These are phyloP conservation scores for Zosterops borbonicus DNA, from an alignment of 2,113 vertebrate genomes.

Conservation along the genomic window DNA sequence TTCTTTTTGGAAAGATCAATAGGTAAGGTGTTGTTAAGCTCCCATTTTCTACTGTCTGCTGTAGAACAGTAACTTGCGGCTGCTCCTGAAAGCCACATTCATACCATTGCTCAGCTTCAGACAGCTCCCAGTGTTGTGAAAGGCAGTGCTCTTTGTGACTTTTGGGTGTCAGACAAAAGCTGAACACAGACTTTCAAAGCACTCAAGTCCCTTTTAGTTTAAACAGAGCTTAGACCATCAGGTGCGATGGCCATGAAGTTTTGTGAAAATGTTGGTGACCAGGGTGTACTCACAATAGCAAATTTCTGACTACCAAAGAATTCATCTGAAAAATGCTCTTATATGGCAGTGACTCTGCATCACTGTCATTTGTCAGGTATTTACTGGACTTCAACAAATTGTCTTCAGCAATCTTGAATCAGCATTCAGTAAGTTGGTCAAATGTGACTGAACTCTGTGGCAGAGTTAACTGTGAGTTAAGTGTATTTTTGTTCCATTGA, in stretches of 20 bases:
- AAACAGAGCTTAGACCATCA: not conserved
- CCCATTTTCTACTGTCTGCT: not conserved
- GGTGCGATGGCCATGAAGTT: not conserved
- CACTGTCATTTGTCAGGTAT: not conserved
- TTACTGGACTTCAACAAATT: not conserved
- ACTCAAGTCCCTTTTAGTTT: rapidly evolving
- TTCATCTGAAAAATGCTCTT: not conserved
- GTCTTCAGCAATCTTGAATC: not conserved
- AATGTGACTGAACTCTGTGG: not conserved
- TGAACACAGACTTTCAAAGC: not conserved
- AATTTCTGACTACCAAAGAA: not conserved
- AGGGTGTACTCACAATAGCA: not conserved
- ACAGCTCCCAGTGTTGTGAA: not conserved
- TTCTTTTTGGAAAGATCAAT: not conserved
- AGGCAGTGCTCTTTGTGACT: not conserved
- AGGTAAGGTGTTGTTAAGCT: not conserved
- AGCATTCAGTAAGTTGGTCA: not conserved
- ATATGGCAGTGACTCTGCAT: not conserved
- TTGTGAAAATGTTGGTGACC: not conserved
- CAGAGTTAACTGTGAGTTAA: not conserved
- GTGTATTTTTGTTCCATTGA: not conserved
- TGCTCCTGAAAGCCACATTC: not conserved
- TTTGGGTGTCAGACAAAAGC: not conserved
- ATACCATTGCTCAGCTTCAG: not conserved
- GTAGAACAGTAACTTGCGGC: not conserved